Base-by-base conservation (phyloP, 1,140 invertebrate species). In the Drosophila serrata region DNA sequence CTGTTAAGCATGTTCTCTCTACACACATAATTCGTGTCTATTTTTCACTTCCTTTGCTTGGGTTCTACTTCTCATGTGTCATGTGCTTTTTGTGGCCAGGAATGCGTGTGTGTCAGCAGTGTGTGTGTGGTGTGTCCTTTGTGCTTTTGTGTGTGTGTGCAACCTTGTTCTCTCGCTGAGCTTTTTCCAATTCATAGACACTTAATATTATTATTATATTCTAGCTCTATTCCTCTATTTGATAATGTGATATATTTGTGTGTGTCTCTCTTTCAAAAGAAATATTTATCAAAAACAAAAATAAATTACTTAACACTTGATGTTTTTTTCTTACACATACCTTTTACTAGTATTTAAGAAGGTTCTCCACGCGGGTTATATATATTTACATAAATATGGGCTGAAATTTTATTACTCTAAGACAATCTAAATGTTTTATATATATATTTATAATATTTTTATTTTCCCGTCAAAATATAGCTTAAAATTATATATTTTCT, bases 241-340 rank as follows among this genome's bases (percentile, higher is more conserved):
- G 40, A 75, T 79, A 86, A 90, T 86, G 74, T 86, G 31, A 53
- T 53, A 53, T 53, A 81, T 73, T 69, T 90, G 64, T 73, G 79
- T 90, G 58, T 87, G 62, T 80, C 65, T 84, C 69, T 59, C 43
- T n/a, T n/a, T n/a, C n/a, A n/a, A 17, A 64, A 19, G 24, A 68
- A 24, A 68, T 49, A 37, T 63, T 55, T 63, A 75, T 48, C 43
- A 72, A 62, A 79, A 79, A 75, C 62, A 22, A 69, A 60, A 72
- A 79, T 84, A 90, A 90, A 80, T 69, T 78, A 51, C 64, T 81
- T 79, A 88, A 84, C 85, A 80, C 77, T 88, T 43, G 85, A 88
- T 88, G 84, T 88, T 88, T 88, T 88, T 75, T 90, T 82, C 76
- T 88, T 73, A 84, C 65, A 80, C 64, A 78, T 49, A 61, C 19